A percentile compares a stretch with the other conserved stretches of the same genome.
phyloP scores from a whole-genome alignment of 2,888 invertebrate genomes.

The Flabesymbios commensalis region DNA sequence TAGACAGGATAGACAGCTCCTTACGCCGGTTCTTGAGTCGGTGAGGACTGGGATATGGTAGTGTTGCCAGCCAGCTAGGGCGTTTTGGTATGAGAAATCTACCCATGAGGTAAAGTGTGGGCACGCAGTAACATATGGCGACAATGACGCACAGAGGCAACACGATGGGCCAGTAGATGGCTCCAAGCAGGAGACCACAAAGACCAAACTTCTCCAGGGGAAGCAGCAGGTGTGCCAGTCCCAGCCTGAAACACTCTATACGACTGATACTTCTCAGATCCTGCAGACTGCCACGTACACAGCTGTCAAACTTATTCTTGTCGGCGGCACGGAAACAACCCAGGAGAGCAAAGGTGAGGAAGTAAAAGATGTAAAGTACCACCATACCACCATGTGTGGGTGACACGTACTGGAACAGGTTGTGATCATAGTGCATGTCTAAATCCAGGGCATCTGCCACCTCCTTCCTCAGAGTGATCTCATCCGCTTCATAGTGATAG shows the following conservation, averaged over 20 bases:
- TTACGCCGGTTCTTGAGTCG: neutral
- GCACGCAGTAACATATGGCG: slow-evolving; percentile 32
- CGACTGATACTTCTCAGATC: slow-evolving; percentile 26
- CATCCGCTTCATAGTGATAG: slow-evolving; percentile 28
- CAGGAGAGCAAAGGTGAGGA: slow-evolving; percentile 22
- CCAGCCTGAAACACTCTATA: slow-evolving; percentile 29
- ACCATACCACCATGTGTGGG: slow-evolving; percentile 26
- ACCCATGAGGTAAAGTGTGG: slow-evolving; percentile 30
- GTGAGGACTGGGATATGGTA: slow-evolving; percentile 6
- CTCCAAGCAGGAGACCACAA: slow-evolving; percentile 28
- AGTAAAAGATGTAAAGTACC: slow-evolving; percentile 29
- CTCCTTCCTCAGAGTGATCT: slow-evolving; percentile 16
- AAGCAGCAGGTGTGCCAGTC: slow-evolving; percentile 31
- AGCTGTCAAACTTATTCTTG: slow-evolving; percentile 18
- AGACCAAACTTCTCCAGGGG: slow-evolving; percentile 38
- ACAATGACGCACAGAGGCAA: slow-evolving; percentile 28
- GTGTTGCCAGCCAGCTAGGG: slow-evolving; percentile 18
- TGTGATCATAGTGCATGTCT: slow-evolving; percentile 14
- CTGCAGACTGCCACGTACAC: slow-evolving; percentile 22
- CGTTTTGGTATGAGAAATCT: slow-evolving; percentile 25
- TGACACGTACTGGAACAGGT: slow-evolving; percentile 27
- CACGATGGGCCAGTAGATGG: slow-evolving; percentile 32
- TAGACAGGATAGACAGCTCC: slow-evolving; percentile 17
- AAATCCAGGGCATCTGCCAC: slow-evolving; percentile 20
- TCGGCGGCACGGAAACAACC: slow-evolving; percentile 18